These are phyloP conservation scores for Erebia epiphron DNA, from an alignment of 2,888 invertebrate species.

Conservation along the genomic window DNA sequence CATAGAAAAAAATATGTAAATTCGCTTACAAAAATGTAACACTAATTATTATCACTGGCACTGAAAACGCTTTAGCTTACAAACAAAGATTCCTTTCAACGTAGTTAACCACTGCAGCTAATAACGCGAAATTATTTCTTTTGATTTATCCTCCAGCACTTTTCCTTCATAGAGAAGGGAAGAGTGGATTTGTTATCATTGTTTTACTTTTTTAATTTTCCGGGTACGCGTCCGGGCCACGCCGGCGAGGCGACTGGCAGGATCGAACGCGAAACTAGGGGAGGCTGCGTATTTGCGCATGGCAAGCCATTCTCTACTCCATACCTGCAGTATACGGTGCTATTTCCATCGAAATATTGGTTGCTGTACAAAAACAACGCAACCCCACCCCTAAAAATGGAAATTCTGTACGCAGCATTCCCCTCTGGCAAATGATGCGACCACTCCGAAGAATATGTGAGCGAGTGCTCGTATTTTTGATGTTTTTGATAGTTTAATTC, in stretches of 20 bases:
- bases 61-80: conserved; percentile 17
- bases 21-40: conserved; percentile 32
- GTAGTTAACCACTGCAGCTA: conserved; percentile 73
- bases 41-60: conserved; percentile 40
- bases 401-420: not conserved
- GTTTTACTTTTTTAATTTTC: conserved; percentile 52
- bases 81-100: conserved; percentile 58
- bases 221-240: conserved; percentile 71
- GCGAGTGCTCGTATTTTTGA: not conserved
- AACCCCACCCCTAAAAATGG: conserved; percentile 14
- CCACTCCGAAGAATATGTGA: not conserved
- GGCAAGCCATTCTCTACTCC: conserved; percentile 49
- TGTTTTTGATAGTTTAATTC: not conserved
- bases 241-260: conserved; percentile 79
- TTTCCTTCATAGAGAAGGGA: conserved; percentile 71
- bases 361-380: conserved; percentile 11
- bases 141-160: conserved; percentile 53
- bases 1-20: conserved; percentile 42
- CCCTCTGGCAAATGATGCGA: not conserved
- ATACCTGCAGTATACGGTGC: conserved; percentile 47
- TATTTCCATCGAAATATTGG: conserved; percentile 43
- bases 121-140: conserved; percentile 69
- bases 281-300: conserved; percentile 78
- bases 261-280: conserved; percentile 80
- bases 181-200: conserved; percentile 65